Evolutionary conservation across 1,140 invertebrate genomes (phyloP).

Genomic region (Drosophila saltans): DNA sequence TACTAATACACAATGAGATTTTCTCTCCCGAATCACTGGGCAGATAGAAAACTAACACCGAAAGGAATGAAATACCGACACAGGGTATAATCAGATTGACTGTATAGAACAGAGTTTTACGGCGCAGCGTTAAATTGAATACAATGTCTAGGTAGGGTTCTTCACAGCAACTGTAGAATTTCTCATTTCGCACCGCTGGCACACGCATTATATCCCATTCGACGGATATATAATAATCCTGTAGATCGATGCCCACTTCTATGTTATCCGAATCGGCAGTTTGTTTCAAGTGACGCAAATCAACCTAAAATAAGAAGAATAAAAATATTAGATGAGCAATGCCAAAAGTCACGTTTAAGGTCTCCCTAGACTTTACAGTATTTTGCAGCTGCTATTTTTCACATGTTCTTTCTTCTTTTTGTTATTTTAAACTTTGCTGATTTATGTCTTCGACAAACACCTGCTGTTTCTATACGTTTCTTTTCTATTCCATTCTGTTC

Average conservation of each 20-base stretch:
- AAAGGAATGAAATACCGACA: constrained; percentile 98
- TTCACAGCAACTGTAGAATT: constrained; percentile 95
- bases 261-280: constrained; percentile 91
- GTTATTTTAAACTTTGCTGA: constrained; percentile 41
- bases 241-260: constrained; percentile 94
- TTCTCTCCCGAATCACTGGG: constrained; percentile 99
- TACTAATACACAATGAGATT: constrained; percentile 98
- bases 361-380: constrained; percentile 12
- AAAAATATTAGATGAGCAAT: neutral
- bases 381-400: neutral
- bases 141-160: constrained; percentile 98
- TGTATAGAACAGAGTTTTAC: constrained; percentile 98
- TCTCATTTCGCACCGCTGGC: constrained; percentile 93
- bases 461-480: constrained; percentile 28
- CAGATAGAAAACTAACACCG: constrained; percentile 98
- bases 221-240: constrained; percentile 97
- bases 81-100: constrained; percentile 98
- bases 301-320: constrained; percentile 86
- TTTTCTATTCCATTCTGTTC: constrained; percentile 35
- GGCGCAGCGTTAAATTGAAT: constrained; percentile 97
- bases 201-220: constrained; percentile 98
- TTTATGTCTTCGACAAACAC: constrained; percentile 55
- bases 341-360: constrained; percentile 1
- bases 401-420: constrained; percentile 7
- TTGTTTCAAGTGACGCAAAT: constrained; percentile 93